Percentiles rank a stretch among this genome's conserved stretches.
Evolutionary conservation across 2,113 vertebrate species (phyloP).

Genomic region (Chitala chitala): DNA sequence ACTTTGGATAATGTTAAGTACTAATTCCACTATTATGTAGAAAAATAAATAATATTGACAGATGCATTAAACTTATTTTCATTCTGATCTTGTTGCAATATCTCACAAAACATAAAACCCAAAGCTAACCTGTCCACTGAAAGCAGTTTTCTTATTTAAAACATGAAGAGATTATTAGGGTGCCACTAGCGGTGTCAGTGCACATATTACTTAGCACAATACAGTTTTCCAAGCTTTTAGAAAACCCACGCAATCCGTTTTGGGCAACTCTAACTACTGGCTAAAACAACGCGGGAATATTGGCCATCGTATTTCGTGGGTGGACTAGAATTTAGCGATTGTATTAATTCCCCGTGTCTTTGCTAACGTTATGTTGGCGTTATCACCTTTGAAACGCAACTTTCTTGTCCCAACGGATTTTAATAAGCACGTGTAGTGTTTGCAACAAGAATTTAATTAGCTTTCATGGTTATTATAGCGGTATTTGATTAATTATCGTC

Average conservation of each 20-base stretch:
- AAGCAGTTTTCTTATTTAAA: background rate
- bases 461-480: no score
- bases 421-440: background rate
- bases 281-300: background rate
- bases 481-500: background rate
- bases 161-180: background rate
- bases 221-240: background rate
- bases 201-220: background rate
- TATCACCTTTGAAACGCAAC: background rate
- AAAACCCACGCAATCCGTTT: background rate
- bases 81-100: no score
- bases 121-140: no score
- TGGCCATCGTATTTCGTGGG: slow-evolving; percentile 8
- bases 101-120: no score
- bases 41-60: no score
- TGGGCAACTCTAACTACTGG: background rate
- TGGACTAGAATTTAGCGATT: background rate
- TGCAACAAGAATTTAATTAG: background rate
- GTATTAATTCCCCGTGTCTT: background rate
- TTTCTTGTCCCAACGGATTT: background rate
- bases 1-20: no score
- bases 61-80: no score
- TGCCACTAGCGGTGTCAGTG: background rate
- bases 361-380: background rate
- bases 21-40: no score